Evolutionary conservation across 2,797 vertebrate species (phyloP).

Genomic region (Pagetopsis macropterus): DNA sequence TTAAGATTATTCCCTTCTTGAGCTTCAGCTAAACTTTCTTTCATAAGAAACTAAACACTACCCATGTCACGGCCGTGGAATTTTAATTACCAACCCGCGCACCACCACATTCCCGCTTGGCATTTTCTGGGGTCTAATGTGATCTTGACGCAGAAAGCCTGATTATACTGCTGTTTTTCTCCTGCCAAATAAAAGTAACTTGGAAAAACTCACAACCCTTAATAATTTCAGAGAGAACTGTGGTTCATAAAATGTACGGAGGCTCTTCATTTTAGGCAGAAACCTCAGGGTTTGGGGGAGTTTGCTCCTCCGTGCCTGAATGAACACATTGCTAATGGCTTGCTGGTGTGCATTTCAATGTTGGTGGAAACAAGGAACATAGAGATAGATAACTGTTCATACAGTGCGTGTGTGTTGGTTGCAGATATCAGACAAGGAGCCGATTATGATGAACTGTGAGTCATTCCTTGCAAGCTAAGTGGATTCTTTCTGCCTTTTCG

Average conservation of each 20-base stretch:
- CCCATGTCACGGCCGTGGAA: slow-evolving; percentile 73
- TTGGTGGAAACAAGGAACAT: slow-evolving; percentile 19
- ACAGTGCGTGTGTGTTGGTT: not conserved
- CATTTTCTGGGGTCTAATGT: slow-evolving; percentile 67
- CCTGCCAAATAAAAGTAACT: slow-evolving; percentile 46
- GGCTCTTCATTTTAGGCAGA: slow-evolving; percentile 43
- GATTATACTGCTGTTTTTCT: slow-evolving; percentile 59
- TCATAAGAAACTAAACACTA: slow-evolving; percentile 73
- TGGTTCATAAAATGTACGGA: slow-evolving; percentile 53
- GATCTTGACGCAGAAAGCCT: slow-evolving; percentile 59
- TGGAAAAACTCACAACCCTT: slow-evolving; percentile 50
- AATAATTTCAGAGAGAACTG: slow-evolving; percentile 47
- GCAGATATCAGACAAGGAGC: slow-evolving; percentile 30
- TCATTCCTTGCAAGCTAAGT: slow-evolving; percentile 34
- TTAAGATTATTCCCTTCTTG: slow-evolving; percentile 41
- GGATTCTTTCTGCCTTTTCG: slow-evolving; percentile 51
- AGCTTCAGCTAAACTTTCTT: slow-evolving; percentile 53
- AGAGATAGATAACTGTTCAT: slow-evolving; percentile 8
- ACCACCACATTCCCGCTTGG: slow-evolving; percentile 66
- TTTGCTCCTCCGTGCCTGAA: not conserved
- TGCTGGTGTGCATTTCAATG: slow-evolving; percentile 24
- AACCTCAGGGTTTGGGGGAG: slow-evolving; percentile 18
- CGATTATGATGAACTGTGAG: slow-evolving; percentile 26
- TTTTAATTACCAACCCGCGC: slow-evolving; percentile 74
- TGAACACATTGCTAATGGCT: slow-evolving; percentile 10